Conservation (phyloP, 1,140 invertebrate species). For the Eubasilissa regina region DNA sequence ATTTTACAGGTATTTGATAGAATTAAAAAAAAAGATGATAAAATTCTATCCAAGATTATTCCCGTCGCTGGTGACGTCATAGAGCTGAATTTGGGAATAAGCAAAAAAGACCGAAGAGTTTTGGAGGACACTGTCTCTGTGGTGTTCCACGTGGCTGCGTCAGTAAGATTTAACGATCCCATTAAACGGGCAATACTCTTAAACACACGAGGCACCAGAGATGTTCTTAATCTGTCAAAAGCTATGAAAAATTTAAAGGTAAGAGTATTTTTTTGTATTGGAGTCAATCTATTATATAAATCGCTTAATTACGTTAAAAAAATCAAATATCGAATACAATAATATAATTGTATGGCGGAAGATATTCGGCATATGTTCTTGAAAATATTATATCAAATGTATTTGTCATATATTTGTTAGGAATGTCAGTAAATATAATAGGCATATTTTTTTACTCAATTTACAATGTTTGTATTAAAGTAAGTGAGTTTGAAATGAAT, state of each 20-base stretch:
- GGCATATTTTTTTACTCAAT: too few species aligned
- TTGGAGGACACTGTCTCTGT: conserved; percentile 63
- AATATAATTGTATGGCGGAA: too few species aligned
- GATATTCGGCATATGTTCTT: background rate
- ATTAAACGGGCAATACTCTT: conserved; percentile 74
- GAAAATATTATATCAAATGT: too few species aligned
- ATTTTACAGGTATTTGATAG: conserved; percentile 64
- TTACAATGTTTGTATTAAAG: too few species aligned
- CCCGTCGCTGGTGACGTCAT: conserved; percentile 76
- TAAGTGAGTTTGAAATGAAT: too few species aligned
- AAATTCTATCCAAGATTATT: conserved; percentile 69
- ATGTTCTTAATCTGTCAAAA: conserved; percentile 72
- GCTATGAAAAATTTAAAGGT: conserved; percentile 72
- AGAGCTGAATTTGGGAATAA: conserved; percentile 54
- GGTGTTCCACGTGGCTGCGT: conserved; percentile 53
- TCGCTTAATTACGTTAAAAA: too few species aligned
- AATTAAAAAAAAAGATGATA: conserved; percentile 64
- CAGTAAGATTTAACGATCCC: conserved; percentile 81
- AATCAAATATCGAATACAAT: too few species aligned
- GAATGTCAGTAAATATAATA: too few species aligned
- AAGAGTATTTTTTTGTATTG: too few species aligned
- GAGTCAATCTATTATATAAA: too few species aligned
- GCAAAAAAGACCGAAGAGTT: conserved; percentile 39
- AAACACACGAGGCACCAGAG: conserved; percentile 72
- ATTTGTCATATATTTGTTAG: too few species aligned